Conservation (phyloP, 2,888 invertebrate species). For the Abrostola tripartita region DNA sequence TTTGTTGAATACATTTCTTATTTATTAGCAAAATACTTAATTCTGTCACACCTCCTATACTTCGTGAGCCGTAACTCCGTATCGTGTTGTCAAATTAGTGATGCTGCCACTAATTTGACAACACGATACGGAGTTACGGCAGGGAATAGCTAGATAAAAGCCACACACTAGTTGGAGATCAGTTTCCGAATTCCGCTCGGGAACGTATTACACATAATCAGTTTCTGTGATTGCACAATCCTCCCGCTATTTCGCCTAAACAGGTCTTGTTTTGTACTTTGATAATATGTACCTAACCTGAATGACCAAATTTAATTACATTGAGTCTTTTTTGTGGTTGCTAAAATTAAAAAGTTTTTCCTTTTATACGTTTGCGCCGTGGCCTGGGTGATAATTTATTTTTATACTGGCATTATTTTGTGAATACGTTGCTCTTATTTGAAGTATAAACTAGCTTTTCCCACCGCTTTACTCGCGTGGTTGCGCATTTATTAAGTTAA, state of each 20-base stretch:
- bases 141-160: conserved; percentile 60
- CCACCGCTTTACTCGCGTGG: conserved; percentile 21
- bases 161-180: conserved; percentile 64
- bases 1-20: too few relatives aligned
- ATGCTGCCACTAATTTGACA: too few relatives aligned
- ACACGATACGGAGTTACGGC: conserved; percentile 46
- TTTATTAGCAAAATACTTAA: conserved; percentile 17
- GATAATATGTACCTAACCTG: conserved; percentile 28
- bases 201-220: conserved; percentile 66
- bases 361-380: conserved; percentile 36
- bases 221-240: conserved; percentile 50
- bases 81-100: conserved; percentile 59
- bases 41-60: conserved; percentile 31
- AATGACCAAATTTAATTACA: conserved; percentile 45
- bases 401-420: conserved; percentile 44
- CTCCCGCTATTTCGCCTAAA: conserved; percentile 50
- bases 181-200: conserved; percentile 58
- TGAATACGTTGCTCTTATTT: conserved; percentile 39
- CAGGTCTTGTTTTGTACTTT: conserved; percentile 32
- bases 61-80: conserved; percentile 42
- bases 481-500: conserved; percentile 34
- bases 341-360: conserved; percentile 50
- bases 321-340: conserved; percentile 39
- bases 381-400: conserved; percentile 46
- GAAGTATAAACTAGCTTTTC: conserved; percentile 44